These are phyloP conservation scores for Gobio occitaniae DNA, from an alignment of 2,797 vertebrate genomes.

Conservation along the genomic window DNA sequence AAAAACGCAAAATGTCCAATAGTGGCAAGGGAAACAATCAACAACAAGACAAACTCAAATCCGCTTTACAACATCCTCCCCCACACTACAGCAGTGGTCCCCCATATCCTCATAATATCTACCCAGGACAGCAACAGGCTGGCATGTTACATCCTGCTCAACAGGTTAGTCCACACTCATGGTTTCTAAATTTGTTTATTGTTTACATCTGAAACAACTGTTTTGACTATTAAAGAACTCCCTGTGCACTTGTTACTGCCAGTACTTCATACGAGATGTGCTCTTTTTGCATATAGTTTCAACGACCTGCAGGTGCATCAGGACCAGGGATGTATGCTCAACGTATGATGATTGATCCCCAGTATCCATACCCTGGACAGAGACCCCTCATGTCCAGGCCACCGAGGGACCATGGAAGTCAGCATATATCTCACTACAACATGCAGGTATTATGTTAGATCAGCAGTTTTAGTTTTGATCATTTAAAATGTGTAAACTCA, in stretches of 20 bases:
- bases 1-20: slow-evolving; percentile 74
- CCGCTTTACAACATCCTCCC: slow-evolving; percentile 62
- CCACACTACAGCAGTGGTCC: slow-evolving; percentile 72
- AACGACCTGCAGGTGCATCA: slow-evolving; percentile 74
- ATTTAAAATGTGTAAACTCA: background rate
- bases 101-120: slow-evolving; percentile 73
- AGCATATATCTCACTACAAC: slow-evolving; percentile 80
- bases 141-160: slow-evolving; percentile 76
- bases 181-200: background rate
- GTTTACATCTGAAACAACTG: background rate
- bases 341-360: slow-evolving; percentile 81
- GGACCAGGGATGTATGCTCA: slow-evolving; percentile 82
- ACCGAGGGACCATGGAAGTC: slow-evolving; percentile 80
- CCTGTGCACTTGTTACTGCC: background rate
- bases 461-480: background rate
- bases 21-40: slow-evolving; percentile 72
- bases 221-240: background rate
- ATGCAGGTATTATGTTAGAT: slow-evolving; percentile 82
- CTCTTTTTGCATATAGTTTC: slow-evolving; percentile 59
- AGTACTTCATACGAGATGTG: background rate
- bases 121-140: slow-evolving; percentile 67
- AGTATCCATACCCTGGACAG: slow-evolving; percentile 77
- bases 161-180: slow-evolving; percentile 67
- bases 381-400: slow-evolving; percentile 80
- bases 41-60: slow-evolving; percentile 70